Evolutionary conservation across 2,797 vertebrate species (phyloP).

Genomic region (Periophthalmus magnuspinnatus): DNA sequence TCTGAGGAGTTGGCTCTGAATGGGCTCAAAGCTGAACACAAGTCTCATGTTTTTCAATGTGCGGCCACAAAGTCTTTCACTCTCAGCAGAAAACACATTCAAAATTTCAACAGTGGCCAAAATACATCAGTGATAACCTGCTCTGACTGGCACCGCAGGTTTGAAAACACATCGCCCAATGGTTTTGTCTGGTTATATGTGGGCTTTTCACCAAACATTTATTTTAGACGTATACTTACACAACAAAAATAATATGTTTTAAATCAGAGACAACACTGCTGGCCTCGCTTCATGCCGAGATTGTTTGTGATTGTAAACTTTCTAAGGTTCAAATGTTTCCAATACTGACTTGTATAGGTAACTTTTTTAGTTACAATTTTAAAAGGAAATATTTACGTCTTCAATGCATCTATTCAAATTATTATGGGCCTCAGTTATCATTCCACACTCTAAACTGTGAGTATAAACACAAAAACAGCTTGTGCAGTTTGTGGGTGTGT

Average conservation of each 20-base stretch:
- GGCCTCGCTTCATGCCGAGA: too few relatives aligned
- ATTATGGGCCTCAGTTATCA: too few relatives aligned
- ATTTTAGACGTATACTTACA: not conserved
- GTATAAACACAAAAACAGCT: too few relatives aligned
- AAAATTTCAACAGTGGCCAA: constrained; percentile 27
- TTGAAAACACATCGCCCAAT: constrained; percentile 6
- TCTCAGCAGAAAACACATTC: constrained; percentile 43
- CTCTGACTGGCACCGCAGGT: constrained; percentile 12
- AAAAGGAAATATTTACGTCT: not conserved
- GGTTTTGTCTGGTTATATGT: not conserved
- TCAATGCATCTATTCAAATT: too few relatives aligned
- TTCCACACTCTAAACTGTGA: too few relatives aligned
- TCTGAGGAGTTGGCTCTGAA: constrained; percentile 14
- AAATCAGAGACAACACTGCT: not conserved
- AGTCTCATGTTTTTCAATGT: constrained; percentile 48
- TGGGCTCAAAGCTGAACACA: constrained; percentile 24
- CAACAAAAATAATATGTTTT: not conserved
- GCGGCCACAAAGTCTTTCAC: constrained; percentile 33
- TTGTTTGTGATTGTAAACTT: too few relatives aligned
- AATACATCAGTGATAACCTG: constrained; percentile 24
- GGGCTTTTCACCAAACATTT: not conserved
- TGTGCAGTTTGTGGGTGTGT: too few relatives aligned
- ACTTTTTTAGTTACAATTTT: not conserved
- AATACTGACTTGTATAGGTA: too few relatives aligned
- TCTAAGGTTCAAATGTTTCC: too few relatives aligned